Percentiles rank a stretch among this genome's conserved stretches.
Evolutionary conservation across 1,140 invertebrate species (phyloP).

Genomic region (Cepaea nemoralis): DNA sequence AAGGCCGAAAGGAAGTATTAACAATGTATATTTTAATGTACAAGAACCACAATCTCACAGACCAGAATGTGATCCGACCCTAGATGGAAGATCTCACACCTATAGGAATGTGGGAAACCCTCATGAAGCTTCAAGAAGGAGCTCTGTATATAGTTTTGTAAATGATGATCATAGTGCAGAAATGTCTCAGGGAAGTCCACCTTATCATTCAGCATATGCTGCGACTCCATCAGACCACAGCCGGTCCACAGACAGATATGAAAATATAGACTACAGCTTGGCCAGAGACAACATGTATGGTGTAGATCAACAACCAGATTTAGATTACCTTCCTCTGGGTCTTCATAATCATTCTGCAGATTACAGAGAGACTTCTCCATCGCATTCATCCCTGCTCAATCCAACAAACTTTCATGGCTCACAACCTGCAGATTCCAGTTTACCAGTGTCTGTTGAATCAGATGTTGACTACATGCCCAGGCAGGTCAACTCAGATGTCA

Average conservation of each 20-base stretch:
- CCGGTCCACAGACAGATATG: constrained; percentile 28
- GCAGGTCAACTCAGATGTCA: neutral
- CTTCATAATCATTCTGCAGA: neutral
- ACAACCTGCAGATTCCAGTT: neutral
- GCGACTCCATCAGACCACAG: neutral
- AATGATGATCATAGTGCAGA: neutral
- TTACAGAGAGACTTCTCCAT: neutral
- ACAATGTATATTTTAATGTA: constrained; percentile 7
- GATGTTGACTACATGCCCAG: constrained; percentile 35
- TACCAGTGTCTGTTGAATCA: neutral
- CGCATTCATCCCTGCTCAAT: too few species aligned
- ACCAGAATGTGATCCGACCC: neutral
- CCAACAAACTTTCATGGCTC: neutral
- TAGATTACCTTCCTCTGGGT: constrained; percentile 3
- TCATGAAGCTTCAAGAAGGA: neutral
- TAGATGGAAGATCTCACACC: neutral
- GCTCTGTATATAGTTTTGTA: neutral
- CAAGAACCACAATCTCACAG: neutral
- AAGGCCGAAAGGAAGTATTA: neutral
- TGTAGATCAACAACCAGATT: constrained; percentile 26
- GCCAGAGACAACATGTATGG: neutral
- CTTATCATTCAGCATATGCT: constrained; percentile 19
- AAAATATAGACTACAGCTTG: constrained; percentile 19
- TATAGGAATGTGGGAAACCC: neutral
- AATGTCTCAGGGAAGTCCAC: neutral